Percentiles rank a stretch among this genome's conserved stretches.
Conservation (phyloP, 2,888 invertebrate species). For the Drosophila austrosaltans region DNA sequence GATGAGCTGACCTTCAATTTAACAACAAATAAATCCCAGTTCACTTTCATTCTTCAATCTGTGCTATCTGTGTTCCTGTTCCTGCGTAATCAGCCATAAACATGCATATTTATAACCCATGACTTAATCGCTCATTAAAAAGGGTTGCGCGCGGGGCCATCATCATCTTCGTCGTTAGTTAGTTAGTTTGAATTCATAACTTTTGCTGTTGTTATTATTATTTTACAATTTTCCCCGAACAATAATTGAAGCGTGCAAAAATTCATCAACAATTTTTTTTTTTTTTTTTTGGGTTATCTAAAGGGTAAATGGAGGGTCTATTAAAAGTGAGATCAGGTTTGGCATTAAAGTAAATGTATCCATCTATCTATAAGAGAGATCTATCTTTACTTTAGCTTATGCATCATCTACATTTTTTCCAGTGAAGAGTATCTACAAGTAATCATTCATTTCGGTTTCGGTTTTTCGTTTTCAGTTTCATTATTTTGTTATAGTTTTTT, state of each 20-base stretch:
- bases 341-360: not conserved
- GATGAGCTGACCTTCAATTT: not conserved
- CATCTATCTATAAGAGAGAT: too few relatives aligned
- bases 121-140: constrained; percentile 61
- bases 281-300: not conserved
- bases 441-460: not conserved
- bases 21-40: not conserved
- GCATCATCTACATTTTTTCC: too few relatives aligned
- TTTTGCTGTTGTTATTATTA: constrained; percentile 44
- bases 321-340: not conserved
- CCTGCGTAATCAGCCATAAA: constrained; percentile 43
- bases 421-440: not conserved
- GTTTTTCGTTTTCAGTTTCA: constrained; percentile 14
- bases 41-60: constrained; percentile 20
- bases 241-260: constrained; percentile 73
- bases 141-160: not conserved
- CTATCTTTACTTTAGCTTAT: too few relatives aligned
- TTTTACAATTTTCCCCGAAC: constrained; percentile 51
- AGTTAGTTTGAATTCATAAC: constrained; percentile 37
- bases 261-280: constrained; percentile 39
- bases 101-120: constrained; percentile 43
- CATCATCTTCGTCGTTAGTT: constrained; percentile 26
- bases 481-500: constrained; percentile 15
- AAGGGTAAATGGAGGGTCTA: not conserved
- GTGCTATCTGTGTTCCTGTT: constrained; percentile 20